Base-by-base conservation (phyloP, 2,113 vertebrate genomes). In the Cavia aperea region DNA sequence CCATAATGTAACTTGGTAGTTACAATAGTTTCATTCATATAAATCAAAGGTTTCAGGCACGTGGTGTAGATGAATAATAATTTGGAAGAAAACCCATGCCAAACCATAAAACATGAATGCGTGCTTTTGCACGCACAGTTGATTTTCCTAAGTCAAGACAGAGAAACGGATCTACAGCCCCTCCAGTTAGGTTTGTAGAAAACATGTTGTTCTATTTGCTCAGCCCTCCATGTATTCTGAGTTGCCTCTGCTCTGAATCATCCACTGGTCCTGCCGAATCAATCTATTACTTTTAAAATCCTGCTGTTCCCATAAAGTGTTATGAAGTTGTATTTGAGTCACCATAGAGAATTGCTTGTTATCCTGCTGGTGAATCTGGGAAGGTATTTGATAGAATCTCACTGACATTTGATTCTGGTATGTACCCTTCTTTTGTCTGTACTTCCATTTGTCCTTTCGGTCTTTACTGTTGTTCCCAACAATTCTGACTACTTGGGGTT, bases 221-320 rank as follows among this genome's bases (percentile, higher is more conserved):
- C 58, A 73, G 10, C 73, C n/a, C 11, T 68, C 73, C 29, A 0
- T 63, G 19, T 66, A 11, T 39, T 92, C 86, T 75, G 58, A 86
- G 79, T 46, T 83, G n/a, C n/a, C 49, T 78, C 77, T 88, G 29
- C 60, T 93, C 43, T 70, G 43, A 91, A 68, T 65, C 82, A 39
- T 82, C 43, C 46, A 13, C 62, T 5, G 1, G 36, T 89, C 85
- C 81, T 49, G 23, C 92, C 82, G 79, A 91, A 94, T 92, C 79
- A 70, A 78, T 85, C 88, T 93, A 92, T 79, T 92, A 54, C 78
- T 90, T 81, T 83, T 1, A 93, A 94, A 91, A 86, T 63, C n/a
- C 79, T 77, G 68, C 86, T 92, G 90, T 65, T 94, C 84, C 88
- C 79, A 75, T 86, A 33, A 84, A 91, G 46, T 4, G 78, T 83